These are phyloP conservation scores for Rhagonycha lutea DNA, from an alignment of 2,888 invertebrate genomes.

Conservation along the genomic window DNA sequence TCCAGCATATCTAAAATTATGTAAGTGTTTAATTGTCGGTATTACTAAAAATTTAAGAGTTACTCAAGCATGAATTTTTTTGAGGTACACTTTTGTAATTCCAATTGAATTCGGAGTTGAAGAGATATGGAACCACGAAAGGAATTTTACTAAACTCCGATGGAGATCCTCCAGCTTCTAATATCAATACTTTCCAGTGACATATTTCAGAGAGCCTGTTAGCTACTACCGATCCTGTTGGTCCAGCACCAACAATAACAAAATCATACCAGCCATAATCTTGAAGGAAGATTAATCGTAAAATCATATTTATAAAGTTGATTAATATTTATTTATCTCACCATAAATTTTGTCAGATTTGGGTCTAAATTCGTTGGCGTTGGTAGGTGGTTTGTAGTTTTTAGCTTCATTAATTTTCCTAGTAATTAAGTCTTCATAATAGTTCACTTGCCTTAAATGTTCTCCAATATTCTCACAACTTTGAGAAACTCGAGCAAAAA, in stretches of 20 bases:
- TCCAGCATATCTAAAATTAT: slow-evolving; percentile 1
- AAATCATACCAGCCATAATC: slow-evolving; percentile 60
- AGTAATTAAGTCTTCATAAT: too few relatives aligned
- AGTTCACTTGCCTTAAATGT: too few relatives aligned
- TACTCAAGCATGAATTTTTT: slow-evolving; percentile 16
- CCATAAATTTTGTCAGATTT: too few relatives aligned
- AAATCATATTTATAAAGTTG: too few relatives aligned
- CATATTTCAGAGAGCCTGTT: slow-evolving; percentile 67
- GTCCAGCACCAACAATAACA: slow-evolving; percentile 70
- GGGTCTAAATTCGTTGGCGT: too few relatives aligned
- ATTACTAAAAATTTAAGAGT: neutral
- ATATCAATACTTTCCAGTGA: slow-evolving; percentile 65
- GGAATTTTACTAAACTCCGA: neutral
- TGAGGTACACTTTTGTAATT: slow-evolving; percentile 9
- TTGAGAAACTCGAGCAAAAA: too few relatives aligned
- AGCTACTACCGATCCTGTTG: slow-evolving; percentile 68
- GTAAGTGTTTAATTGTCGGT: neutral
- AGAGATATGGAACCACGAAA: neutral
- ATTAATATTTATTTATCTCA: too few relatives aligned
- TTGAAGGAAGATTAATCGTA: neutral
- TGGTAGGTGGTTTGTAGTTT: too few relatives aligned
- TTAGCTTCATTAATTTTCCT: too few relatives aligned
- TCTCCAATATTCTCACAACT: too few relatives aligned
- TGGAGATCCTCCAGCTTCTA: slow-evolving; percentile 62
- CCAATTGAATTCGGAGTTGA: slow-evolving; percentile 5